A percentile compares a stretch with the other conserved stretches of the same genome.
Evolutionary conservation across 1,140 invertebrate genomes (phyloP).

Genomic region (Bombus difficillimus): DNA sequence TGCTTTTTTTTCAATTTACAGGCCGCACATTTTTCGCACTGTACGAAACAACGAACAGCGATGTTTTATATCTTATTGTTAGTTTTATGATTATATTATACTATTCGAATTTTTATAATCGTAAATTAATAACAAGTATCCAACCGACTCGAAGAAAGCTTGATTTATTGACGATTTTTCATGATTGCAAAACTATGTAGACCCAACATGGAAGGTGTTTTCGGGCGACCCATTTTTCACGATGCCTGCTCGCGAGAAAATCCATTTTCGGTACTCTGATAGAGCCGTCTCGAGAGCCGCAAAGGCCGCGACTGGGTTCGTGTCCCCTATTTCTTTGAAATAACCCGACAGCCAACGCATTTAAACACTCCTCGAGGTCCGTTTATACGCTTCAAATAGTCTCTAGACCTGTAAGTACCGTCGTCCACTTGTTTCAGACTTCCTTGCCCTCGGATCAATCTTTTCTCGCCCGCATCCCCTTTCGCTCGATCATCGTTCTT

Average conservation of each 20-base stretch:
- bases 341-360: conserved; percentile 38
- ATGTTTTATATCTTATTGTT: no score
- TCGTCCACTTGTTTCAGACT: not conserved
- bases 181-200: not conserved
- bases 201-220: not conserved
- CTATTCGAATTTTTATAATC: not conserved
- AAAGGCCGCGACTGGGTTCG: not conserved
- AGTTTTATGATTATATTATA: not conserved
- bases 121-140: not conserved
- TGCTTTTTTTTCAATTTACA: not conserved
- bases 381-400: conserved; percentile 48
- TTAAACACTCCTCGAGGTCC: conserved; percentile 50
- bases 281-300: conserved; percentile 5
- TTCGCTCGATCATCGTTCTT: not conserved
- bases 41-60: not conserved
- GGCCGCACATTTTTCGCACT: not conserved
- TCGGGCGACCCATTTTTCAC: conserved; percentile 40
- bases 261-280: conserved; percentile 12
- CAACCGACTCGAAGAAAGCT: not conserved
- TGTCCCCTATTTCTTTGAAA: conserved; percentile 57
- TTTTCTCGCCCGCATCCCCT: conserved; percentile 7
- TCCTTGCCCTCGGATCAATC: not conserved
- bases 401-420: not conserved
- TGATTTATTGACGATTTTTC: not conserved
- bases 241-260: not conserved